A percentile compares a stretch with the other conserved stretches of the same genome.
phyloP scores from a whole-genome alignment of 2,797 vertebrate species.

The Astyanax mexicanus region DNA sequence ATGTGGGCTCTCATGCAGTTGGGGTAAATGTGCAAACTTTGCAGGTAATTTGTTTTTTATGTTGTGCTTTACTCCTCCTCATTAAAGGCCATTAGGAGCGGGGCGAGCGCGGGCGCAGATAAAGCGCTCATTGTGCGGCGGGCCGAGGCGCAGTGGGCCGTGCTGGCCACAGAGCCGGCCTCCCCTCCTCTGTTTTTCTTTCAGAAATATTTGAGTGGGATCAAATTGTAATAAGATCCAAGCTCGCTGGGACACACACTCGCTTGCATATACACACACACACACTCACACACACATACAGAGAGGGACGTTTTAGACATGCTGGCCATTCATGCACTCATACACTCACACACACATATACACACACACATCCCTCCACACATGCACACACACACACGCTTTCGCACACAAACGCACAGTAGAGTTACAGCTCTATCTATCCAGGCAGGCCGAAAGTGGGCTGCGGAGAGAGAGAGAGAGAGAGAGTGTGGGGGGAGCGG shows the following conservation, averaged over 20 bases:
- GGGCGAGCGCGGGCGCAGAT: slow-evolving; percentile 67
- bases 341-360: slow-evolving; percentile 46
- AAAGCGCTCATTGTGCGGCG: slow-evolving; percentile 80
- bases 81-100: slow-evolving; percentile 73
- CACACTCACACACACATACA: slow-evolving; percentile 62
- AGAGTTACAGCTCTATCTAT: slow-evolving; percentile 67
- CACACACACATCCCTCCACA: slow-evolving; percentile 48
- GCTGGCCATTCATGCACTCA: slow-evolving; percentile 42
- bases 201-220: slow-evolving; percentile 87
- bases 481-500: slow-evolving; percentile 52
- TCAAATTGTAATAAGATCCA: slow-evolving; percentile 86
- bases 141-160: slow-evolving; percentile 73
- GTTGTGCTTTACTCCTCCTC: slow-evolving; percentile 73
- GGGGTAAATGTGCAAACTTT: slow-evolving; percentile 66
- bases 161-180: slow-evolving; percentile 71
- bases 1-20: slow-evolving; percentile 45
- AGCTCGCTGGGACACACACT: slow-evolving; percentile 74
- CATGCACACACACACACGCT: slow-evolving; percentile 54
- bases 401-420: slow-evolving; percentile 36
- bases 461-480: slow-evolving; percentile 57
- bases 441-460: slow-evolving; percentile 66
- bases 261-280: slow-evolving; percentile 38
- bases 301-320: slow-evolving; percentile 38
- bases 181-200: slow-evolving; percentile 83
- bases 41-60: slow-evolving; percentile 71